These are phyloP conservation scores for Holothuria leucospilota DNA, from an alignment of 53 echinoderm and acorn worm genomes.

Conservation along the genomic window DNA sequence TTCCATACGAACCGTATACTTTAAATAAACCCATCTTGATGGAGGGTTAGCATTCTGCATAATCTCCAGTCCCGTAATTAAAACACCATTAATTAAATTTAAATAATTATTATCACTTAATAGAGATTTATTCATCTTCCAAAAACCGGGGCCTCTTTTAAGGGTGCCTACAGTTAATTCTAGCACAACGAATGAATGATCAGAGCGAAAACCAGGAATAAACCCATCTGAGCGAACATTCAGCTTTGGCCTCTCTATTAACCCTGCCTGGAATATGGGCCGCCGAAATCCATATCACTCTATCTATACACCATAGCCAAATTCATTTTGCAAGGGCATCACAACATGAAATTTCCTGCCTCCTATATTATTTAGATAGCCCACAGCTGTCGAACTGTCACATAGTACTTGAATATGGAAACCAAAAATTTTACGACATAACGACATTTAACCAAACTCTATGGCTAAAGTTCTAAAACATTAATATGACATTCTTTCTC, in stretches of 20 bases:
- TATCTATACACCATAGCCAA: conserved; percentile 52
- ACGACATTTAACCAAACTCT: conserved; percentile 18
- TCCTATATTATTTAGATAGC: conserved; percentile 28
- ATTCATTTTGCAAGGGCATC: conserved; percentile 33
- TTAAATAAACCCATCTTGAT: too few relatives aligned
- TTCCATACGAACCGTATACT: too few relatives aligned
- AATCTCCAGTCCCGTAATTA: too few relatives aligned
- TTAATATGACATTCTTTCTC: conserved; percentile 26
- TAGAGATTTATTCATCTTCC: too few relatives aligned
- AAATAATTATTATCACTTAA: too few relatives aligned
- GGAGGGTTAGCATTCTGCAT: too few relatives aligned
- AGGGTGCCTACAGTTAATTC: too few relatives aligned
- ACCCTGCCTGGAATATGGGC: conserved; percentile 42
- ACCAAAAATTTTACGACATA: not conserved
- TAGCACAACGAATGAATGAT: too few relatives aligned
- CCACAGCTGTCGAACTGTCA: conserved; percentile 3
- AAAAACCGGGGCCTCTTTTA: too few relatives aligned
- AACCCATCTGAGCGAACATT: too few relatives aligned
- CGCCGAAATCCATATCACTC: conserved; percentile 28
- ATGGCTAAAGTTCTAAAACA: conserved; percentile 38
- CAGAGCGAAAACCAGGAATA: too few relatives aligned
- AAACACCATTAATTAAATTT: too few relatives aligned
- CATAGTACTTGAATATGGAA: not conserved
- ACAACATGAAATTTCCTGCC: conserved; percentile 11
- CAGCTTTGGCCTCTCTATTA: conserved; percentile 29